Evolutionary conservation across 2,888 invertebrate species (phyloP).

Genomic region (Choristoneura rosaceana): DNA sequence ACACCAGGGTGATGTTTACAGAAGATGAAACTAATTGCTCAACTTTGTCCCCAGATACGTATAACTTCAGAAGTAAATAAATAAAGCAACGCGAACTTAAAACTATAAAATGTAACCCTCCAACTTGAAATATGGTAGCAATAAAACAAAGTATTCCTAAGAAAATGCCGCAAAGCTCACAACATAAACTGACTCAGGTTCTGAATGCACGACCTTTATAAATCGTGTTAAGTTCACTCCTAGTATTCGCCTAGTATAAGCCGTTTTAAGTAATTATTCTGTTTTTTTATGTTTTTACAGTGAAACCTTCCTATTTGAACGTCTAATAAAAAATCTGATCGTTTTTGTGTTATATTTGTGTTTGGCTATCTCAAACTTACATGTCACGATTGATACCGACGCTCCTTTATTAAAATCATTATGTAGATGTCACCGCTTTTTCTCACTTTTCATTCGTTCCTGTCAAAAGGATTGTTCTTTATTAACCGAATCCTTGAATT

Average conservation of each 20-base stretch:
- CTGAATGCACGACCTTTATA: background rate
- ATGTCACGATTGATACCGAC: too few species aligned
- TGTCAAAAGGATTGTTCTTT: too few species aligned
- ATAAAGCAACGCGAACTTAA: slow-evolving; percentile 34
- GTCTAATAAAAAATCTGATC: background rate
- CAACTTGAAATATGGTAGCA: slow-evolving; percentile 8
- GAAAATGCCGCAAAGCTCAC: slow-evolving; percentile 23
- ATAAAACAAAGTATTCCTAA: slow-evolving; percentile 19
- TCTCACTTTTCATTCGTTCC: too few species aligned
- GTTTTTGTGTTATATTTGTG: too few species aligned
- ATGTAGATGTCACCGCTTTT: too few species aligned
- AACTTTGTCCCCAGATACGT: background rate
- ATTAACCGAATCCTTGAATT: too few species aligned
- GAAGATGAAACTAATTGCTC: background rate
- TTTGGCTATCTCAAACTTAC: too few species aligned
- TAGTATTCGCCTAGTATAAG: background rate
- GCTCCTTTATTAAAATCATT: too few species aligned
- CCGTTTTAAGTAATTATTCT: background rate
- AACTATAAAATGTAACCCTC: slow-evolving; percentile 18
- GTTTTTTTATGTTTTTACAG: background rate
- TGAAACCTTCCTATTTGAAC: background rate
- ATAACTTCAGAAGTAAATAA: slow-evolving; percentile 26
- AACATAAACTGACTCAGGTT: slow-evolving; percentile 7
- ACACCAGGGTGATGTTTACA: background rate
- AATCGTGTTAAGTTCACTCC: background rate